Evolutionary conservation across 1,140 invertebrate genomes (phyloP).

Genomic region (Leptopilina boulardi): DNA sequence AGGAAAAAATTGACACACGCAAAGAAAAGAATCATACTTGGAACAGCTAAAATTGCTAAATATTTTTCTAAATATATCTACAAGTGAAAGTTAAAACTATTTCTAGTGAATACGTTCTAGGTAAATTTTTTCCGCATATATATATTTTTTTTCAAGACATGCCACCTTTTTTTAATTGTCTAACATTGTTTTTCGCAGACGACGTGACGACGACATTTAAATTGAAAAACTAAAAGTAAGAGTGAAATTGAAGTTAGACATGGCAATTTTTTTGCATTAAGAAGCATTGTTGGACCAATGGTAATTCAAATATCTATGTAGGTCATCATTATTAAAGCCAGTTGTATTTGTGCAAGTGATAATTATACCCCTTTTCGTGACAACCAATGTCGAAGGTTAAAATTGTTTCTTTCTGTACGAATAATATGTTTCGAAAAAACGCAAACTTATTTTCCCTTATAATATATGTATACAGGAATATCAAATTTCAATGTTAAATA

Average conservation of each 20-base stretch:
- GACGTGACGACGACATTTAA: background rate
- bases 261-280: constrained; percentile 8
- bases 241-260: constrained; percentile 11
- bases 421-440: constrained; percentile 2
- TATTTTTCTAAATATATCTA: too few species aligned
- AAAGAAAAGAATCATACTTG: too few species aligned
- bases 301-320: constrained; percentile 4
- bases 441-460: background rate
- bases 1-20: too few species aligned
- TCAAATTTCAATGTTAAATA: background rate
- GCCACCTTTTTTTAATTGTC: background rate
- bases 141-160: too few species aligned
- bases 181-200: background rate
- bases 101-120: background rate
- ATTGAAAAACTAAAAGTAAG: background rate
- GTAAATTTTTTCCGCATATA: too few species aligned
- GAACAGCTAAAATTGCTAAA: too few species aligned
- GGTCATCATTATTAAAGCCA: background rate
- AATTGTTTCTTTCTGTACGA: background rate
- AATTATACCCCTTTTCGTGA: background rate
- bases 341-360: background rate
- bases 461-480: too few species aligned
- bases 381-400: constrained; percentile 1
- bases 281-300: background rate
- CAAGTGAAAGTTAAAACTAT: background rate